A percentile compares a stretch with the other conserved stretches of the same genome.
Evolutionary conservation across 2,888 invertebrate genomes (phyloP).

Genomic region (Acrocyrtus sp.): DNA sequence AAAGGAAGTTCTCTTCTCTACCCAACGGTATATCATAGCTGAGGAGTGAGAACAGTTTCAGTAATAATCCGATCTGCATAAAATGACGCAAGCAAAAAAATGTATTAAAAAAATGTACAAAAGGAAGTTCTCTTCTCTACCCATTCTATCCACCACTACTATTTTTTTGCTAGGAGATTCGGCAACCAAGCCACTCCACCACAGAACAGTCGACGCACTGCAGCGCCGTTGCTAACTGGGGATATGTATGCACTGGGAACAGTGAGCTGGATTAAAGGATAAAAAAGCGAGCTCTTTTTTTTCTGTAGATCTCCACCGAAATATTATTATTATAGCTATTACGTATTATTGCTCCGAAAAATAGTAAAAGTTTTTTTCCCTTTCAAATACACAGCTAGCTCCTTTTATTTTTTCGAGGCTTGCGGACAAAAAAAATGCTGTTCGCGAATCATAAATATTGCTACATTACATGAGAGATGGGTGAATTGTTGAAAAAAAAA

Average conservation of each 20-base stretch:
- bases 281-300: neutral
- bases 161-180: no score
- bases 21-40: neutral
- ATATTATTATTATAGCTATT: neutral
- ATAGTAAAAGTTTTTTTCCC: neutral
- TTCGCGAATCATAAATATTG: no score
- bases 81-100: neutral
- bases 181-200: neutral
- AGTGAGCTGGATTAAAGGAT: constrained; percentile 34
- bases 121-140: neutral
- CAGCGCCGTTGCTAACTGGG: no score
- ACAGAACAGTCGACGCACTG: neutral
- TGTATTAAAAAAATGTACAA: no score
- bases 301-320: neutral
- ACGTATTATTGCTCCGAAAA: neutral
- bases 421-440: neutral
- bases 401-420: neutral
- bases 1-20: neutral
- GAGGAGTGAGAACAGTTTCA: neutral
- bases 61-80: neutral
- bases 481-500: no score
- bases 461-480: no score
- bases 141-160: no score
- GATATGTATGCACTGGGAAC: neutral
- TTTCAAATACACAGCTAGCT: neutral